phyloP scores from a whole-genome alignment of 2,797 vertebrate genomes.

The Aselliscus stoliczkanus region DNA sequence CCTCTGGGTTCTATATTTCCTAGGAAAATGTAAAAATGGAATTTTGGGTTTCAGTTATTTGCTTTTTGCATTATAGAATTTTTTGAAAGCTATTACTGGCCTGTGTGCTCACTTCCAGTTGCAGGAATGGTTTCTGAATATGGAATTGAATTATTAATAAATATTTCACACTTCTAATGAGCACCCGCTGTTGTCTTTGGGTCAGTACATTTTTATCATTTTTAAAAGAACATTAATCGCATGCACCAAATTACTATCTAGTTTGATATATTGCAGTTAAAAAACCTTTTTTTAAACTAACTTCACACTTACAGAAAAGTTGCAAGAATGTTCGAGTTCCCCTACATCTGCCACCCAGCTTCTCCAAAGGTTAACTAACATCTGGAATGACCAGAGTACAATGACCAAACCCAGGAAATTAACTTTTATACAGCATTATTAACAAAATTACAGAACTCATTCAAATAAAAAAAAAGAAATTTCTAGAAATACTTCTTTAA shows the following conservation, averaged over 20 bases:
- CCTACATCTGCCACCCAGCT: not conserved
- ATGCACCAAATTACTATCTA: constrained; percentile 29
- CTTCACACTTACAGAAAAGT: constrained; percentile 6
- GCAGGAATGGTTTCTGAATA: not conserved
- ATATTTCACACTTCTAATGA: constrained; percentile 63
- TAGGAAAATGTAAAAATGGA: not conserved
- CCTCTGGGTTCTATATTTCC: not conserved
- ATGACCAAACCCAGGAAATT: not conserved
- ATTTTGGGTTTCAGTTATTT: not conserved
- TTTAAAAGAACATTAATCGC: constrained; percentile 43
- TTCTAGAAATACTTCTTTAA: not conserved
- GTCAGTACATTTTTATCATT: constrained; percentile 56
- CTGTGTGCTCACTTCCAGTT: not conserved
- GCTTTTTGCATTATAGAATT: not conserved
- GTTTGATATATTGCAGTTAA: not conserved
- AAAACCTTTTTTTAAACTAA: not conserved
- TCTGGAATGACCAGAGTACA: not conserved
- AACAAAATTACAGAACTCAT: not conserved
- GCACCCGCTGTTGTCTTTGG: constrained; percentile 31
- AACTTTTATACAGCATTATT: not conserved
- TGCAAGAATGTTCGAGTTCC: not conserved
- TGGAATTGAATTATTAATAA: constrained; percentile 59
- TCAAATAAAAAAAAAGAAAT: not conserved
- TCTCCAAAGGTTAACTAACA: not conserved
- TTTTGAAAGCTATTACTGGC: not conserved